Percentiles rank a stretch among this genome's conserved stretches.
phyloP scores from a whole-genome alignment of 2,797 vertebrate genomes.

The Notamacropus eugenii region DNA sequence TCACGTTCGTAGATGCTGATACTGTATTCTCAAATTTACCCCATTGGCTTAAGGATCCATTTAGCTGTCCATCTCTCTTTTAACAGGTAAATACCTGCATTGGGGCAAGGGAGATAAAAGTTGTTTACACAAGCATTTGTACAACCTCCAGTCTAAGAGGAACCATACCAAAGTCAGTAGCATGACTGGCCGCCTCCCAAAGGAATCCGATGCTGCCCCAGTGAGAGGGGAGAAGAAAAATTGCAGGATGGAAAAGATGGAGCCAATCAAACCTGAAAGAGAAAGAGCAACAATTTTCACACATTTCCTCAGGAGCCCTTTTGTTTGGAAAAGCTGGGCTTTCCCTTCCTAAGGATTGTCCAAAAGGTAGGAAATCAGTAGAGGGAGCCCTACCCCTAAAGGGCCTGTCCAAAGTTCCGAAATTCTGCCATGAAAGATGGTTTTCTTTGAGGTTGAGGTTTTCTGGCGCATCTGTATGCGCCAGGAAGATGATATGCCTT shows the following conservation, averaged over 20 bases:
- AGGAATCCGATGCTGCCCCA: conserved; percentile 91
- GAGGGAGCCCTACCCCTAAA: neutral
- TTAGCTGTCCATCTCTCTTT: neutral
- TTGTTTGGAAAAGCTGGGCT: neutral
- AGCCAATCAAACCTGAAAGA: conserved; percentile 93
- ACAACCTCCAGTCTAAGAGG: neutral
- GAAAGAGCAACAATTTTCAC: neutral
- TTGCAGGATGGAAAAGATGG: conserved; percentile 95
- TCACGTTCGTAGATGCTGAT: neutral
- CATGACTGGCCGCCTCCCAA: conserved; percentile 92
- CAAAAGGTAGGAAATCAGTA: neutral
- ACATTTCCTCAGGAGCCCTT: neutral
- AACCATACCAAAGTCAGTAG: conserved; percentile 91
- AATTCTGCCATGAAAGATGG: neutral
- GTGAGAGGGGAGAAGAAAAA: conserved; percentile 93
- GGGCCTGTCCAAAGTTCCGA: neutral
- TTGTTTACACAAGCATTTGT: neutral
- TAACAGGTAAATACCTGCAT: neutral
- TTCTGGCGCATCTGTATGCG: neutral
- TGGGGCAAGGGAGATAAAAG: neutral
- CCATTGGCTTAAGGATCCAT: neutral
- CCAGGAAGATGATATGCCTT: neutral
- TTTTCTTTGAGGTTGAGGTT: neutral
- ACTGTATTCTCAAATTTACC: neutral
- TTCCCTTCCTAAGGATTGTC: neutral